phyloP scores from a whole-genome alignment of 2,888 invertebrate species.

The Metalampra italica region DNA sequence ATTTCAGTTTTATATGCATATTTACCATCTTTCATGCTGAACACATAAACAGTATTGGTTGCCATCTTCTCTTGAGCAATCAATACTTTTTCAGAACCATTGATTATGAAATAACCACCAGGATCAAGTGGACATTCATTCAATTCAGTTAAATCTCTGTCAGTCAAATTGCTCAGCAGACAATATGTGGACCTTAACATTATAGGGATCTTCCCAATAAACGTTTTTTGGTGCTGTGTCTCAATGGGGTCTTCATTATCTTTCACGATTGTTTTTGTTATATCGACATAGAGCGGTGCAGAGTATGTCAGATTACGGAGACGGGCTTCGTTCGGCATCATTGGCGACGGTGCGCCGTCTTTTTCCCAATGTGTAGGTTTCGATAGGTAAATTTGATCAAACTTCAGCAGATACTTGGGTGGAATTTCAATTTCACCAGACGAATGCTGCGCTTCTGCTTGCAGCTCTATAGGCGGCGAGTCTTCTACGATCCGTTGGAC shows the following conservation, averaged over 20 bases:
- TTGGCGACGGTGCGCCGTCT: slow-evolving; percentile 98
- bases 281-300: slow-evolving; percentile 99
- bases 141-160: slow-evolving; percentile 99
- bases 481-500: slow-evolving; percentile 99
- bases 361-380: slow-evolving; percentile 99
- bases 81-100: slow-evolving; percentile 98
- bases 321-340: slow-evolving; percentile 99
- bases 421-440: slow-evolving; percentile 95
- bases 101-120: slow-evolving; percentile 99
- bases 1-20: slow-evolving; percentile 99
- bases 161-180: slow-evolving; percentile 93
- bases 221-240: slow-evolving; percentile 86
- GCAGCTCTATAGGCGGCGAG: slow-evolving; percentile 97
- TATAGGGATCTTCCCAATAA: slow-evolving; percentile 97
- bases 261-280: slow-evolving; percentile 96
- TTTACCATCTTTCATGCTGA: slow-evolving; percentile 99
- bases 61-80: slow-evolving; percentile 99
- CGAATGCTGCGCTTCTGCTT: slow-evolving; percentile 98
- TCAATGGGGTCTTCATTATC: slow-evolving; percentile 94
- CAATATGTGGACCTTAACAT: slow-evolving; percentile 99
- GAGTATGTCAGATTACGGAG: slow-evolving; percentile 98
- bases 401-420: slow-evolving; percentile 95
- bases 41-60: slow-evolving; percentile 99
- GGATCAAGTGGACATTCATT: slow-evolving; percentile 99
- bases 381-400: slow-evolving; percentile 99